Evolutionary conservation across 92 coral and sea anemone species (phyloP), one percentile per base, ranked within the genome.

Genomic region (Parazoanthus swiftii): DNA sequence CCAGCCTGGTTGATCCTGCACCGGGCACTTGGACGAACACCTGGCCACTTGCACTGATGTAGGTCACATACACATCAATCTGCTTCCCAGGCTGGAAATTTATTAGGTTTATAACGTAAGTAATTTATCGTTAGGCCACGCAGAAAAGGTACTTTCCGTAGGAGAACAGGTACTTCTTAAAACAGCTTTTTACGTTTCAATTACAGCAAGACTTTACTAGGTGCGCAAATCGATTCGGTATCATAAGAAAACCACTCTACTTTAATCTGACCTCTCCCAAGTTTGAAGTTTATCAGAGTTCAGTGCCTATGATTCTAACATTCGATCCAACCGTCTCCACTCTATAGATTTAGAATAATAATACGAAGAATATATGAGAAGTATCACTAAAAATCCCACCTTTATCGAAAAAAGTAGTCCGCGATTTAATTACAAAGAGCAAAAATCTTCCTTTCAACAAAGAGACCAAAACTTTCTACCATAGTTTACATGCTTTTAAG

Each of bases 1-100:
- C 95, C 89, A 96, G 86, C 23, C 99, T 90, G 15, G 91, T 93
- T 35, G 90, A 88, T 5, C 99, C 99, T 29, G 96, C 96, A 14
- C 97, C 96, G 33, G 95, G 91, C 36, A 96, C 89, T 74, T 96
- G 99, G 29, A 96, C 91, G 54, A 91, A 96, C 29, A 96, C 85
- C 44, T 80, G 74, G 26, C 97, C 98, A 50, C 91, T 87, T 6
- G 56, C 88, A 10, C 95, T 90, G 23, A 92, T 91, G 72, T 92
- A 85, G 0, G 95, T 89, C 18, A 96, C 89, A 68, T 72, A 86
- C 4, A 90, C 99, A 14, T 91, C 95, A 16, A 91, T 88, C 54
- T 92, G 95, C 18, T 95, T 88, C 25, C 98, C 98, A 42, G 81
- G 92, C 98, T 96, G 79, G 3, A 6, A 33, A 46, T 8, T 58